Conservation (phyloP, 2,888 invertebrate species). For the Eudasyphora cyanicolor region DNA sequence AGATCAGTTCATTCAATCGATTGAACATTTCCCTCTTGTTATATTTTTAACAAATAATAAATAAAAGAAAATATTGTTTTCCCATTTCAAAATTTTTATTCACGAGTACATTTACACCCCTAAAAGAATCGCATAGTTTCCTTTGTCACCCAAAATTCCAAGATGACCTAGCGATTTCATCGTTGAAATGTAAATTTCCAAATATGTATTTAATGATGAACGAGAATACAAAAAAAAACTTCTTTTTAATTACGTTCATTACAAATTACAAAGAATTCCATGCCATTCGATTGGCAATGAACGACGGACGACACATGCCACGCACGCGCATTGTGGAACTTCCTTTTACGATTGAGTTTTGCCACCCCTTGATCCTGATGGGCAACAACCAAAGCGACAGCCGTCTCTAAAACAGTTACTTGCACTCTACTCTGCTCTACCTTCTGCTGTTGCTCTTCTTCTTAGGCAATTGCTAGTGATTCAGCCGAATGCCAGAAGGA, state of each 20-base stretch:
- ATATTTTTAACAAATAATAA: too few species aligned
- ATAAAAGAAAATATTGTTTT: too few species aligned
- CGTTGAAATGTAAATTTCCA: background rate
- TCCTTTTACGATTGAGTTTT: slow-evolving; percentile 1
- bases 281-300: too few species aligned
- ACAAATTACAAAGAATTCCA: slow-evolving; percentile 48
- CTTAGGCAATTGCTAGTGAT: slow-evolving; percentile 18
- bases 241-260: background rate
- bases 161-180: too few species aligned
- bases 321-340: slow-evolving; percentile 68
- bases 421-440: slow-evolving; percentile 36
- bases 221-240: too few species aligned
- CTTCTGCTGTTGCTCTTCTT: background rate
- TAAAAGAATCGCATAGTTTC: too few species aligned
- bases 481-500: slow-evolving; percentile 57
- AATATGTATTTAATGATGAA: background rate
- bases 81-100: too few species aligned
- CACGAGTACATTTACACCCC: too few species aligned
- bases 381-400: background rate
- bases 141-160: too few species aligned
- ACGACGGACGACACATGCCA: slow-evolving; percentile 67
- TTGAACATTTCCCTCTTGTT: too few species aligned
- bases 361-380: slow-evolving; percentile 19
- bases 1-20: too few species aligned
- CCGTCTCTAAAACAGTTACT: slow-evolving; percentile 5